These are phyloP conservation scores for Drosophila mulleri DNA, from an alignment of 2,888 invertebrate species.

Conservation along the genomic window DNA sequence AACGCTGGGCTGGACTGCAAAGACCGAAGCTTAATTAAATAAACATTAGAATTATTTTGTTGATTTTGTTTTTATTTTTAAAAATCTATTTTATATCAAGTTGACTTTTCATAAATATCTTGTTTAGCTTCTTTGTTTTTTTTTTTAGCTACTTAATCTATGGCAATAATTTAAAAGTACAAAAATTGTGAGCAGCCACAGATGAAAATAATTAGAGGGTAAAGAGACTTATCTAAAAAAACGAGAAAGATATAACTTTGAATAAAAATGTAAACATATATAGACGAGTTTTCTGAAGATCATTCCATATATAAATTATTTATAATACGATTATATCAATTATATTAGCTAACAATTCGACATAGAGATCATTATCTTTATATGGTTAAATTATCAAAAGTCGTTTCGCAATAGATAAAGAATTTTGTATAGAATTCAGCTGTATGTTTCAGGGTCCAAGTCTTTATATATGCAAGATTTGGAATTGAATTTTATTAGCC, in stretches of 20 bases:
- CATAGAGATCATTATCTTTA: too few relatives aligned
- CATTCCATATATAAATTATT: too few relatives aligned
- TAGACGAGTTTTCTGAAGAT: too few relatives aligned
- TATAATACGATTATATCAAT: too few relatives aligned
- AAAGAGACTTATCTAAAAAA: neutral
- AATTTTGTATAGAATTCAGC: too few relatives aligned
- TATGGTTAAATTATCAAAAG: too few relatives aligned
- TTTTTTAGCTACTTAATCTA: constrained; percentile 1
- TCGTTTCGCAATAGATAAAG: too few relatives aligned
- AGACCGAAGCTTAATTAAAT: constrained; percentile 6
- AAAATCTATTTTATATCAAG: neutral
- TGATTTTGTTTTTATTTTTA: neutral
- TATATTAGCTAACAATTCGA: too few relatives aligned
- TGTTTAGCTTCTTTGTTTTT: neutral
- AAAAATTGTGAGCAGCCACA: neutral
- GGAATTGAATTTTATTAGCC: too few relatives aligned
- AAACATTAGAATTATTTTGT: neutral
- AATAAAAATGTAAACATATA: neutral
- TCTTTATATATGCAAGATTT: too few relatives aligned
- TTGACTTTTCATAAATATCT: neutral
- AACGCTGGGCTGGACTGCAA: constrained; percentile 3
- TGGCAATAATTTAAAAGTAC: constrained; percentile 1
- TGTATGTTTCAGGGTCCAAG: too few relatives aligned
- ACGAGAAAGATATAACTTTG: neutral
- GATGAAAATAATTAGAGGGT: neutral